Base-by-base conservation (phyloP, 2,888 invertebrate genomes). In the Platycnemis pennipes region DNA sequence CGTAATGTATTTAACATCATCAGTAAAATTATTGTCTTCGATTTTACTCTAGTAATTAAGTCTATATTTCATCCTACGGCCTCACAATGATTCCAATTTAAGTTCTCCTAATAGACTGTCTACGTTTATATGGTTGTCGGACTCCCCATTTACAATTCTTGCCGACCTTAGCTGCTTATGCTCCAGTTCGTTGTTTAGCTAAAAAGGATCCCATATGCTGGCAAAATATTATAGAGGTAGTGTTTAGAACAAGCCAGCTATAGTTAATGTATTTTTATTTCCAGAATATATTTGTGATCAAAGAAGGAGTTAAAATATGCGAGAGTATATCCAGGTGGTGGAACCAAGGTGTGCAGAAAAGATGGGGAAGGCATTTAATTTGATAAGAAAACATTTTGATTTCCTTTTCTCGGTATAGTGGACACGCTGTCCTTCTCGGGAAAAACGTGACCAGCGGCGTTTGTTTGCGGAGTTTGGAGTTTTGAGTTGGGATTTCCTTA, bases 371-470 rank as follows among this genome's bases (percentile, higher is more conserved):
- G 77, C 7, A 11, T 77, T 77, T 77, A 37, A 77, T 77, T 77
- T 77, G 77, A 77, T 77, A 37, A 31, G 77, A 77, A 77, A 77
- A 77, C 77, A 77, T 77, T 77, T 77, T 77, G 37, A 77, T 77
- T 77, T 16, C 37, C 77, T 37, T 77, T 77, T 77, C 77, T 37
- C 77, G 13, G 77, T 13, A 77, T 37, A 13, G 26, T 37, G 77
- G 37, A 77, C 77, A 2, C 77, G 8, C 22, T 37, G 31, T 77
- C 77, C 77, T 77, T 77, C 77, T 77, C 37, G 31, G 77, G n/a
- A 77, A 77, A 77, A 77, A 37, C 77, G 77, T 77, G 77, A 77
- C 77, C 37, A 37, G 37, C 31, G 37, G 37, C 37, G 11, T 31
- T 13, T 77, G 77, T 77, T 77, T 77, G 37, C 37, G 2, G 16